A percentile compares a stretch with the other conserved stretches of the same genome.
Evolutionary conservation across 2,797 vertebrate species (phyloP).

Genomic region (Chloroceryle amazona): DNA sequence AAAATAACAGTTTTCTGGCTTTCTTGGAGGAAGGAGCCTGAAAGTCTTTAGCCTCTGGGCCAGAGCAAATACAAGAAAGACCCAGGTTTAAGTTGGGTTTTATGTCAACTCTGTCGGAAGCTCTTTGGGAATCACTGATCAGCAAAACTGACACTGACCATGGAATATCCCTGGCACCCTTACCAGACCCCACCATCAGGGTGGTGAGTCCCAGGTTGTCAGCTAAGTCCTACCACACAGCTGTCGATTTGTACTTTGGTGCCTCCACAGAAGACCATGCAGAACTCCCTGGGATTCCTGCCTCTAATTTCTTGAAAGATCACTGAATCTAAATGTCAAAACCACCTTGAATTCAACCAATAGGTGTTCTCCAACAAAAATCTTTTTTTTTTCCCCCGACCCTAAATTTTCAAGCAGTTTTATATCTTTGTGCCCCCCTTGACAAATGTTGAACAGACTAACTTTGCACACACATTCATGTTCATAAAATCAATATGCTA

Average conservation of each 20-base stretch:
- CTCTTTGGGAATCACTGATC: accelerated
- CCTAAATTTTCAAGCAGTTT: not conserved
- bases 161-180: not conserved
- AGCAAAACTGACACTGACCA: not conserved
- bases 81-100: not conserved
- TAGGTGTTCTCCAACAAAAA: not conserved
- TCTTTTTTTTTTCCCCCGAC: not conserved
- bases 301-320: not conserved
- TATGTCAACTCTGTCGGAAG: not conserved
- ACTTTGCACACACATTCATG: not conserved
- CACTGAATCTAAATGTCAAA: not conserved
- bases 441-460: not conserved
- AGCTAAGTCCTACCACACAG: not conserved
- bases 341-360: not conserved
- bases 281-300: not conserved
- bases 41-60: not conserved
- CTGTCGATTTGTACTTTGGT: not conserved
- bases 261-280: accelerated
- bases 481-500: accelerated
- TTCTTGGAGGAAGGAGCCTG: not conserved
- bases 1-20: not conserved
- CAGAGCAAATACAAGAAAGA: not conserved
- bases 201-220: not conserved
- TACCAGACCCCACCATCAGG: not conserved
- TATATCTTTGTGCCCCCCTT: not conserved